Evolutionary conservation across 2,797 vertebrate genomes (phyloP).

Genomic region (Remorina albescens): DNA sequence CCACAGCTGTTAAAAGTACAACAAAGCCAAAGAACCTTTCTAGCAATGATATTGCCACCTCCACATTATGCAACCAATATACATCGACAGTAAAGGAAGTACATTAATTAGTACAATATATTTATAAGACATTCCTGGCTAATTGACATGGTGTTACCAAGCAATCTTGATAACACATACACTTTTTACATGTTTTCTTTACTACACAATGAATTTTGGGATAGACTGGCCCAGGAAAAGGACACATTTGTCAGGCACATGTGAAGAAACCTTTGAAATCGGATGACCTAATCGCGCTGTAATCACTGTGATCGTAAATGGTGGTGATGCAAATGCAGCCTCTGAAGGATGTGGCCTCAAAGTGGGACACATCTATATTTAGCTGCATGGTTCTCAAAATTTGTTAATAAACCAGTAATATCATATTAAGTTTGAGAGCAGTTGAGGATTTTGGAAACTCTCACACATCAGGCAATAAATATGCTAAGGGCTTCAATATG

Average conservation of each 20-base stretch:
- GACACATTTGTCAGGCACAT: no score
- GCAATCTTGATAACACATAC: no score
- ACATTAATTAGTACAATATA: no score
- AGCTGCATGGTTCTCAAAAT: not conserved
- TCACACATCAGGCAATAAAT: not conserved
- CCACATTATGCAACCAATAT: not conserved
- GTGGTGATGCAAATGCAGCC: no score
- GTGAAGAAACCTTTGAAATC: no score
- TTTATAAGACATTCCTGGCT: not conserved
- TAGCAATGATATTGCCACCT: not conserved
- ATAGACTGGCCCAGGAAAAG: no score
- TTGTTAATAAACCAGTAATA: not conserved
- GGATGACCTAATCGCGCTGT: no score
- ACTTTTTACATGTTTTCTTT: no score
- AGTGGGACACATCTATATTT: no score
- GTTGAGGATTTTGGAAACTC: conserved; percentile 13
- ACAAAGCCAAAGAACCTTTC: not conserved
- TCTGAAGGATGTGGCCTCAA: no score
- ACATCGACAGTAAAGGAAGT: not conserved
- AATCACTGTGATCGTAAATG: no score
- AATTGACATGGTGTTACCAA: not conserved
- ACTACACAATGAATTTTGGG: no score
- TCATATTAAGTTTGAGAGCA: conserved; percentile 1
- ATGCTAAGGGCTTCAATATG: conserved; percentile 2
- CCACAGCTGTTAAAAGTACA: not conserved